Evolutionary conservation across 2,888 invertebrate genomes (phyloP), one percentile per base, ranked within the genome.

Genomic region (Diabrotica balteata): DNA sequence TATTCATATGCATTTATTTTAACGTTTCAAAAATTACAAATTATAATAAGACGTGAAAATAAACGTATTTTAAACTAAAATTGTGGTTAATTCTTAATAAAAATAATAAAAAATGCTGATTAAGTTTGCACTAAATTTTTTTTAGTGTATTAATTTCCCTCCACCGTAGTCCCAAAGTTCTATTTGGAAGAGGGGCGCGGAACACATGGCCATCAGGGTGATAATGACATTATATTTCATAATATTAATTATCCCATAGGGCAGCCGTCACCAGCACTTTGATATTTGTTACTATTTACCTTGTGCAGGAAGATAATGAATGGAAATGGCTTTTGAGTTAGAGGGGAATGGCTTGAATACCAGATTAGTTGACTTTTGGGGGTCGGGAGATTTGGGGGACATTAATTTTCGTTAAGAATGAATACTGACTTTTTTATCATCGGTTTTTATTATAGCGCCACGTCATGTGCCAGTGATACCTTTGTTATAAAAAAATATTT

Each of bases 201-300:
- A 80, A 79, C 81, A 81, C 80, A 80, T 80, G 80, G 80, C 79
- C 76, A 57, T 17, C 17, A 67, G 78, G 79, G 78, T 80, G 80
- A 78, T 81, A 80, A 81, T 80, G 81, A 80, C 78, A 77, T 75
- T 75, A 80, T 81, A 81, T 79, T 80, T 81, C 78, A 81, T 76
- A 76, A 78, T 80, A 80, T 79, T 81, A 80, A 81, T 80, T 81
- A 81, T 80, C 75, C 72, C 74, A 73, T 74, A 57, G 57, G 69
- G 69, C 59, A 47, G 66, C 61, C 69, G 68, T 67, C 69, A 67
- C 50, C 68, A 59, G 59, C 67, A 71, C 68, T 68, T 71, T 71
- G 67, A 72, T 72, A 67, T 72, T 62, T 62, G 69, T 66, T 57
- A 67, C 65, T 72, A 68, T 67, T 72, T 67, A 64, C 57, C 69